Conservation (phyloP, 2,113 vertebrate species). For the Marmota monax region DNA sequence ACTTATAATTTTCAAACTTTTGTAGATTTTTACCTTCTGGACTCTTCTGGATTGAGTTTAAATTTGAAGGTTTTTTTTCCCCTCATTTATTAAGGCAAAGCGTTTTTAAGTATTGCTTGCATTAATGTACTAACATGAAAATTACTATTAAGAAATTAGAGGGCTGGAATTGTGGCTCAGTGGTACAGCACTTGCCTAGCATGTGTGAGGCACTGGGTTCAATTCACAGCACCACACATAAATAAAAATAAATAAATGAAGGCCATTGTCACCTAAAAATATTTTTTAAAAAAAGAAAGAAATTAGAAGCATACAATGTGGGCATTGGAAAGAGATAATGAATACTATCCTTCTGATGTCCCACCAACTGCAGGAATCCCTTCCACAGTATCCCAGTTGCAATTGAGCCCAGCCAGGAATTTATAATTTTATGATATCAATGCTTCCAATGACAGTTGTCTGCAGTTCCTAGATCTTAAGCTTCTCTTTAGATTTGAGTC, state of each 20-base stretch:
- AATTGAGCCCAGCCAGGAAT: not conserved
- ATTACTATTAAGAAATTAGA: not conserved
- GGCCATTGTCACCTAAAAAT: no score
- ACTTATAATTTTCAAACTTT: conserved; percentile 53
- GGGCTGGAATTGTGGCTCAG: no score
- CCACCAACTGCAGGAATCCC: not conserved
- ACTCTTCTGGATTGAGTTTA: conserved; percentile 56
- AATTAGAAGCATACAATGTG: not conserved
- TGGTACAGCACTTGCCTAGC: no score
- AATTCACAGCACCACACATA: no score
- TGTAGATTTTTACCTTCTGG: conserved; percentile 42
- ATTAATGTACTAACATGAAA: not conserved
- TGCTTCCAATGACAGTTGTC: no score
- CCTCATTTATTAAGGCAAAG: conserved; percentile 26
- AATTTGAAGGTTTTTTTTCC: conserved; percentile 26
- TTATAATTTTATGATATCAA: not conserved
- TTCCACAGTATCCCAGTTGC: not conserved
- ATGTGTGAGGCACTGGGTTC: no score
- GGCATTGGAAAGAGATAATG: not conserved
- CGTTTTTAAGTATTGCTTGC: conserved; percentile 5
- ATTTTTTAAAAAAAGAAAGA: not conserved
- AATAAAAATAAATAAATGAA: no score
- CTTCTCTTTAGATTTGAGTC: not conserved
- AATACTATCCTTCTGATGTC: not conserved
- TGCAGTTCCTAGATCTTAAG: not conserved